Evolutionary conservation across 2,888 invertebrate genomes (phyloP), one percentile per base, ranked within the genome.

Genomic region (Apodemia duryi): DNA sequence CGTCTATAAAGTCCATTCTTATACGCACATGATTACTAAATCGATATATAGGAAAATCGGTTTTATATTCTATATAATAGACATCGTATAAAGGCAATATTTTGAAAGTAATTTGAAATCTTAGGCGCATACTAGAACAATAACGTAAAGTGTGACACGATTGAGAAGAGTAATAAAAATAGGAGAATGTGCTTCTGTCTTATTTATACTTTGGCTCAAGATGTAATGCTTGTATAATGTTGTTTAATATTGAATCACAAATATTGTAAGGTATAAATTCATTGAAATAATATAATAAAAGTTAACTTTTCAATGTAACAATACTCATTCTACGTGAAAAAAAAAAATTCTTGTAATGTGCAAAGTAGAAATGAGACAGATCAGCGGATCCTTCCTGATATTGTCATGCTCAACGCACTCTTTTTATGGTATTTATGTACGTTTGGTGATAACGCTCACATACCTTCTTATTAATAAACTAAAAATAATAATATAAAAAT

Each of bases 91-190:
- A 54, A 11, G 54, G 54, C 46, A 28, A 64, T 64, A 38, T 46
- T 46, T 35, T 61, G 51, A 64, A 49, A 64, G 60, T 49, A 66
- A 63, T 66, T 63, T 49, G 43, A 62, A 63, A 46, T 64, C 60
- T 63, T 63, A 11, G 29, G 29, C 28, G 32, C 28, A 28, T 28
- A 54, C 52, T 52, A 52, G 52, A 52, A 52, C 28, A 52, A 28
- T 52, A 7, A 7, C 52, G 28, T 28, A 28, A 21, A 28, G 28
- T 52, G 52, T 28, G 49, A 49, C 46, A 46, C 4, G 13, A 6
- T 57, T 57, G 2, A 57, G 11, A 57, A 28, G 28, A 52, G 52
- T 9, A 7, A 28, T 28, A 51, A 6, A 7, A 43, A 43, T 43
- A 43, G 21, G 7, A 6, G 51, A 51, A 51, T 51, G 51, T 7